Percentiles rank a stretch among this genome's conserved stretches.
Conservation (phyloP, 2,888 invertebrate genomes). For the Hesperia comma region DNA sequence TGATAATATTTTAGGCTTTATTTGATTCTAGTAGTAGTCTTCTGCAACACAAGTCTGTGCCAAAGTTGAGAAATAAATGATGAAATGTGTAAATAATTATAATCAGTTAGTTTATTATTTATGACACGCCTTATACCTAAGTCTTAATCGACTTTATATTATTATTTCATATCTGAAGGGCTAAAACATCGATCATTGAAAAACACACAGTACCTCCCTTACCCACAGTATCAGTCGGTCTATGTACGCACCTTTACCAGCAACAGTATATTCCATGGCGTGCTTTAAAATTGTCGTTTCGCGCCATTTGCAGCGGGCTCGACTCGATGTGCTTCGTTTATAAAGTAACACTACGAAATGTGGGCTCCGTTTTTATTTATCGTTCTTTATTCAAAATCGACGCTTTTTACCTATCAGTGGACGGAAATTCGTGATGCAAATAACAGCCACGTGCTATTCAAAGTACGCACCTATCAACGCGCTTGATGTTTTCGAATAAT, state of each 20-base stretch:
- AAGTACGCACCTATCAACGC: conserved; percentile 42
- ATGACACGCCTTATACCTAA: too few relatives aligned
- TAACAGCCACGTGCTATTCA: conserved; percentile 40
- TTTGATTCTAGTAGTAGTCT: too few relatives aligned
- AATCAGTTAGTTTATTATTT: too few relatives aligned
- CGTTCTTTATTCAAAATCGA: conserved; percentile 58
- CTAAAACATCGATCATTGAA: too few relatives aligned
- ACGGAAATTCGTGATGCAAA: conserved; percentile 51
- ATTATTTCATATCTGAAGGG: too few relatives aligned
- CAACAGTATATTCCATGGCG: conserved; percentile 76
- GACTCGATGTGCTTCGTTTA: conserved; percentile 72
- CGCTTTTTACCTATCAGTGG: conserved; percentile 56
- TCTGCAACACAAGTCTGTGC: too few relatives aligned
- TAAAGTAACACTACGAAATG: conserved; percentile 74
- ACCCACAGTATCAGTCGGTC: neutral
- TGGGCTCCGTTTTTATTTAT: conserved; percentile 67
- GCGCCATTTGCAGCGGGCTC: conserved; percentile 74
- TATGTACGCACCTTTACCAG: conserved; percentile 10
- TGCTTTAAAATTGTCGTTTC: conserved; percentile 81
- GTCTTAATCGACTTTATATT: too few relatives aligned
- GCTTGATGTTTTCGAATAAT: conserved; percentile 54
- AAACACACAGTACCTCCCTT: neutral
- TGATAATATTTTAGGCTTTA: too few relatives aligned
- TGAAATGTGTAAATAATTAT: too few relatives aligned
- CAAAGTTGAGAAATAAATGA: too few relatives aligned